phyloP scores from a whole-genome alignment of 2,113 vertebrate genomes.

The Callipepla squamata region DNA sequence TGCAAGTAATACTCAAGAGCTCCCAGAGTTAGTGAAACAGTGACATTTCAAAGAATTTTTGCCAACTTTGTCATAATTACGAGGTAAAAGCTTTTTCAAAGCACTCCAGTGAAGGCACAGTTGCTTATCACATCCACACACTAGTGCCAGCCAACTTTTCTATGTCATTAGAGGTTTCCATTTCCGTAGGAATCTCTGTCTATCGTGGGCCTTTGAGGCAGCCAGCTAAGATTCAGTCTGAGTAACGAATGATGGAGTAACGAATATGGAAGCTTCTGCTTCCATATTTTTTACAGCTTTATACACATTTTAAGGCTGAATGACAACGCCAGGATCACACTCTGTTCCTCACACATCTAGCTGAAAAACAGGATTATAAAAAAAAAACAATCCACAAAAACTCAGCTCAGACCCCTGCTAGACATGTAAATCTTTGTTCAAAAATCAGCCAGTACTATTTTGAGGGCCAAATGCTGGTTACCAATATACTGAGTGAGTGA shows the following conservation, averaged over 20 bases:
- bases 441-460: neutral
- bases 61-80: neutral
- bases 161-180: conserved; percentile 29
- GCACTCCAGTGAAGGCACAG: neutral
- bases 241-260: conserved; percentile 36
- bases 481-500: neutral
- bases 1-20: neutral
- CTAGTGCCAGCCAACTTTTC: neutral
- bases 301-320: neutral
- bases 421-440: neutral
- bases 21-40: neutral
- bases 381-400: neutral
- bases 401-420: neutral
- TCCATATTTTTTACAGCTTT: neutral
- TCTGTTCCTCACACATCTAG: fast-evolving
- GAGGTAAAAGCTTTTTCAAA: conserved; percentile 1
- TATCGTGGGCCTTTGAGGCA: neutral
- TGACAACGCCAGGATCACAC: conserved; percentile 23
- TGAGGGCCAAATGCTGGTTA: neutral
- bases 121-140: neutral
- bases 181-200: neutral
- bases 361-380: conserved; percentile 31
- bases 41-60: neutral
- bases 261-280: neutral
- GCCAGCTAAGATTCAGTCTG: conserved; percentile 28